These are phyloP conservation scores for Blomia tropicalis DNA, from an alignment of 2,888 invertebrate species.

Conservation along the genomic window DNA sequence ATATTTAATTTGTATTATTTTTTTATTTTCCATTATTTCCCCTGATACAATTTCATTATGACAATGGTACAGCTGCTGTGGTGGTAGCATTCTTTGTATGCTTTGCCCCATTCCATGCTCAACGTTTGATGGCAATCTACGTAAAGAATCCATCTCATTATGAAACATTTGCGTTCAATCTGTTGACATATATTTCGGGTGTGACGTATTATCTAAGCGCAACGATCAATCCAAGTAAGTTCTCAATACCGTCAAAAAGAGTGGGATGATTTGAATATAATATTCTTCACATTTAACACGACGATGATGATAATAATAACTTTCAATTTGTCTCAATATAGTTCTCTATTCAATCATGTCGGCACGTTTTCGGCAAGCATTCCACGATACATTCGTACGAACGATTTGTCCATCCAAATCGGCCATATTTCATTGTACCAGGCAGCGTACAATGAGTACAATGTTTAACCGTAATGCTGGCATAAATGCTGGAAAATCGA, in stretches of 20 bases:
- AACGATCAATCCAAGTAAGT: constrained; percentile 34
- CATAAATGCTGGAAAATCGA: too few species aligned
- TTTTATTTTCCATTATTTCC: neutral
- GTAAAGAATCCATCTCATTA: constrained; percentile 31
- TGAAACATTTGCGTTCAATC: constrained; percentile 31
- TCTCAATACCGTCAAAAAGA: constrained; percentile 6
- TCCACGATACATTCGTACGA: constrained; percentile 34
- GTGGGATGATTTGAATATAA: neutral
- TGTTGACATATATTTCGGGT: constrained; percentile 36
- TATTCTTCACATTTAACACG: too few species aligned
- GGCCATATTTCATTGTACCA: neutral
- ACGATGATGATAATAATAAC: too few species aligned
- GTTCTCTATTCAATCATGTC: constrained; percentile 38
- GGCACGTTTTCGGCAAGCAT: constrained; percentile 36
- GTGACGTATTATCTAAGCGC: constrained; percentile 36
- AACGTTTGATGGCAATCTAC: constrained; percentile 40
- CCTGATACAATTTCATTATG: neutral
- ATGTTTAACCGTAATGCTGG: too few species aligned
- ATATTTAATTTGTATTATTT: neutral
- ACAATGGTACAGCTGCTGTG: constrained; percentile 37
- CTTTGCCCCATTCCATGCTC: constrained; percentile 81
- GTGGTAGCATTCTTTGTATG: constrained; percentile 69
- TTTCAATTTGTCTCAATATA: constrained; percentile 29
- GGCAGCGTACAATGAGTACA: neutral
- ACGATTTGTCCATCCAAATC: constrained; percentile 16